Evolutionary conservation across 2,888 invertebrate genomes (phyloP), one percentile per base, ranked within the genome.

Genomic region (Pheosia gnoma): DNA sequence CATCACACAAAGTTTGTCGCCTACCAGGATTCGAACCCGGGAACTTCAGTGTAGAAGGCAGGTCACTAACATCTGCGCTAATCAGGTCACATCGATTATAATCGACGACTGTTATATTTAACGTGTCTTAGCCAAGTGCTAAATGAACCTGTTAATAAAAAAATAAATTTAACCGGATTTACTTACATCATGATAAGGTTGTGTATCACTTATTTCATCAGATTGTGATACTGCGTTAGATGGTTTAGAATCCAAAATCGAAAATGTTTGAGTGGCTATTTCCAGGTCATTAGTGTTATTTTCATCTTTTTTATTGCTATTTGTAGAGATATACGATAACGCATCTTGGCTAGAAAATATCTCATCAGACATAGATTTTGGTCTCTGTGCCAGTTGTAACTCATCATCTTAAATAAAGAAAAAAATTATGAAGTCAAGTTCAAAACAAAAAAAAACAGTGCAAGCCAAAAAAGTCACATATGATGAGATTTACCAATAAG

Each of bases 261-360:
- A 89, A 75, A 90, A 89, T 53, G 89, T 83, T 68, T 89, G 89
- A 3, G 87, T 88, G n/a, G 78, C 82, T 37, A 86, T 69, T 41
- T 81, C 76, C 49, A 75, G 74, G n/a, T 82, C 82, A 62, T 65
- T 72, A 56, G 69, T 72, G 3, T 58, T 58, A 53, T 57, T 67
- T 25, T 67, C 66, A 8, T 71, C 63, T 38, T 69, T 72, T 0
- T 58, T 61, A 59, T 63, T 76, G 7, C 57, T 9, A 25, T 51
- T 51, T 25, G 7, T 51, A 9, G 51, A 3, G 13, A 25, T 67
- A 0, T 68, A 61, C 36, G 63, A 47, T 37, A 60, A 61, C 66
- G 79, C 86, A 59, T 84, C 85, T 76, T 89, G 89, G 53, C 87
- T 90, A 8, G 83, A 78, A 61, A 91, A 90, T 49, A 90, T 66